Percentiles rank a stretch among this genome's conserved stretches.
phyloP scores from a whole-genome alignment of 2,797 vertebrate species.

The Acanthiza pusilla region DNA sequence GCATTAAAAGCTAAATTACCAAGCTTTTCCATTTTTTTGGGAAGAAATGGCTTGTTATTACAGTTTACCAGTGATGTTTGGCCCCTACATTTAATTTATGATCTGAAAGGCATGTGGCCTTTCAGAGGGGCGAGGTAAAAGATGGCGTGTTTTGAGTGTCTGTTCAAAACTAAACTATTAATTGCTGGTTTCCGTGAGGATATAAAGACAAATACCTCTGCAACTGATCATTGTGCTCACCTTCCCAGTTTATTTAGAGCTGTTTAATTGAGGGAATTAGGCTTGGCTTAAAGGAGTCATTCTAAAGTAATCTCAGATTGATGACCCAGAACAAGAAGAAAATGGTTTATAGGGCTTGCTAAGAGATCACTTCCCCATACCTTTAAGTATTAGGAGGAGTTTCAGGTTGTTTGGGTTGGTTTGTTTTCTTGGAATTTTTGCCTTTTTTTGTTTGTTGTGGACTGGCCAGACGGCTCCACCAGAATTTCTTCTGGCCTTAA shows the following conservation, averaged over 20 bases:
- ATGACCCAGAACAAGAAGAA: not conserved
- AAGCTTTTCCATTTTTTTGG: not conserved
- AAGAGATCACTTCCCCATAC: not conserved
- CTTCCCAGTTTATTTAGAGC: not conserved
- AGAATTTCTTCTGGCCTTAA: not conserved
- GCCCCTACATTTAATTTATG: not conserved
- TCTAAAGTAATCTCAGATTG: not conserved
- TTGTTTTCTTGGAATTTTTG: no score
- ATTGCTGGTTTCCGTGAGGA: not conserved
- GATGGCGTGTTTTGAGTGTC: fast-evolving
- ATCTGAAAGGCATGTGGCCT: not conserved
- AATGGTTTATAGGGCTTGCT: not conserved
- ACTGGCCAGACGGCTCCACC: not conserved
- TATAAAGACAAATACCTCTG: not conserved
- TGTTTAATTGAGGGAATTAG: not conserved
- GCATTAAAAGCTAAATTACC: not conserved
- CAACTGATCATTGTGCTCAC: fast-evolving
- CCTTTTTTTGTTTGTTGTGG: no score
- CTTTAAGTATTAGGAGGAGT: not conserved
- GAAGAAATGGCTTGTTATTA: not conserved
- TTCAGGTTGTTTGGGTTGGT: not conserved
- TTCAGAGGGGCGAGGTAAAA: not conserved
- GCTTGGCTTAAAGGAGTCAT: not conserved
- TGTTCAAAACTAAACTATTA: not conserved
- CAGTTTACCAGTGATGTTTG: not conserved